Conservation (phyloP, 2,113 vertebrate species). For the Pseudopipra pipra region DNA sequence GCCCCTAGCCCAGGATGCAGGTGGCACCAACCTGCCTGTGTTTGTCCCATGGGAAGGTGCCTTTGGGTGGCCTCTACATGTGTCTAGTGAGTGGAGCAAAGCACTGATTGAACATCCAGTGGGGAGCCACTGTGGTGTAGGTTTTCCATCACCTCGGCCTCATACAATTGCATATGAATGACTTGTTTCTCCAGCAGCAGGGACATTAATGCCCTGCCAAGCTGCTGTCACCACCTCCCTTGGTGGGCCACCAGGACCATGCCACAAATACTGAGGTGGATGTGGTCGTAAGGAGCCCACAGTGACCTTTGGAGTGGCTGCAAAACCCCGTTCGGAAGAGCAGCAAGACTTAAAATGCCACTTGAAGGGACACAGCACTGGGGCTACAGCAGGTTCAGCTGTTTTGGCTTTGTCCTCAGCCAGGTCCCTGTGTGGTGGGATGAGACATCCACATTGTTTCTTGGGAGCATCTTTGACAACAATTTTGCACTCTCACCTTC, state of each 20-base stretch:
- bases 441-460: neutral
- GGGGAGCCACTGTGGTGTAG: neutral
- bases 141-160: neutral
- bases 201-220: neutral
- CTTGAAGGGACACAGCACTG: neutral
- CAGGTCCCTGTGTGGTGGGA: neutral
- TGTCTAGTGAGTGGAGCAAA: neutral
- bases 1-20: neutral
- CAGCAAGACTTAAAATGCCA: neutral
- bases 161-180: constrained; percentile 14
- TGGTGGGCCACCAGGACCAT: neutral
- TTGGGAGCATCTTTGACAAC: neutral
- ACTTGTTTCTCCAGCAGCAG: neutral
- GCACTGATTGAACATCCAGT: constrained; percentile 12
- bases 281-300: neutral
- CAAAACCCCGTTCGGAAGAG: neutral
- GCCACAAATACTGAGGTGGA: neutral
- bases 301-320: neutral
- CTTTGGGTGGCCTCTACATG: neutral
- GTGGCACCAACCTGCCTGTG: fast-evolving
- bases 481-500: fast-evolving
- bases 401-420: neutral
- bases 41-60: neutral
- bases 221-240: neutral
- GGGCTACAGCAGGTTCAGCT: neutral